Percentiles rank a stretch among this genome's conserved stretches.
Conservation (phyloP, 2,888 invertebrate genomes). For the Pseudeuparius sepicola region DNA sequence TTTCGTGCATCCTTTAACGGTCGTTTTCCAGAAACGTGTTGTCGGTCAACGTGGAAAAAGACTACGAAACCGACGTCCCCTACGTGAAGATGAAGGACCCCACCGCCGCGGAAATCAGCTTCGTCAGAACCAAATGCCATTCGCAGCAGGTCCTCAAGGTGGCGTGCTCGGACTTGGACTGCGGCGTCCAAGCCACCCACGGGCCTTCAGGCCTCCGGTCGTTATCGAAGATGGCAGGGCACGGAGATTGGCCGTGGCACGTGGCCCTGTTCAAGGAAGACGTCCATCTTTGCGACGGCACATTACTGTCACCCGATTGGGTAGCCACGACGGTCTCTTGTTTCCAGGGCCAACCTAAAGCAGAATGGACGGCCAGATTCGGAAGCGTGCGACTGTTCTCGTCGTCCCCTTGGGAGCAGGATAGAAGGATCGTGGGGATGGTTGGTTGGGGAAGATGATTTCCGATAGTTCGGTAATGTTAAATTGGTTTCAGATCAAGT, state of each 20-base stretch:
- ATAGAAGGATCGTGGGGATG: constrained; percentile 74
- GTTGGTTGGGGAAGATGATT: too few species aligned
- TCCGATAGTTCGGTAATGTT: constrained; percentile 68
- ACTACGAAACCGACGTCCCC: constrained; percentile 48
- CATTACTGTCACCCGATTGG: constrained; percentile 73
- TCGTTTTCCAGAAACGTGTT: constrained; percentile 38
- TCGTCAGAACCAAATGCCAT: constrained; percentile 66
- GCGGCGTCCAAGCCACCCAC: constrained; percentile 36
- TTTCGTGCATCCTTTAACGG: too few species aligned
- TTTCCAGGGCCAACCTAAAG: constrained; percentile 75
- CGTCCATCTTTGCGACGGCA: constrained; percentile 81
- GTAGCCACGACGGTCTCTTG: constrained; percentile 80
- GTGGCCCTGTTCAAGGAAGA: constrained; percentile 73
- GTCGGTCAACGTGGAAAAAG: constrained; percentile 55
- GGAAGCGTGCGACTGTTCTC: constrained; percentile 62
- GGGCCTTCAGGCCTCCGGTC: constrained; percentile 26
- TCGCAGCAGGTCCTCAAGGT: constrained; percentile 70
- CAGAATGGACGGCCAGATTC: constrained; percentile 75
- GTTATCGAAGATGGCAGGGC: constrained; percentile 61
- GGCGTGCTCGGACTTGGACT: constrained; percentile 59
- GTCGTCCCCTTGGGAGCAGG: constrained; percentile 81
- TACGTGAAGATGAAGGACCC: constrained; percentile 81
- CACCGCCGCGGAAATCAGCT: constrained; percentile 68
- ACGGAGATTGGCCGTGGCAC: constrained; percentile 92
- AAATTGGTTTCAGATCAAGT: constrained; percentile 43